Percentiles rank a stretch among this genome's conserved stretches.
Evolutionary conservation across 2,113 vertebrate genomes (phyloP).

Genomic region (Chloropsis cyanopogon): DNA sequence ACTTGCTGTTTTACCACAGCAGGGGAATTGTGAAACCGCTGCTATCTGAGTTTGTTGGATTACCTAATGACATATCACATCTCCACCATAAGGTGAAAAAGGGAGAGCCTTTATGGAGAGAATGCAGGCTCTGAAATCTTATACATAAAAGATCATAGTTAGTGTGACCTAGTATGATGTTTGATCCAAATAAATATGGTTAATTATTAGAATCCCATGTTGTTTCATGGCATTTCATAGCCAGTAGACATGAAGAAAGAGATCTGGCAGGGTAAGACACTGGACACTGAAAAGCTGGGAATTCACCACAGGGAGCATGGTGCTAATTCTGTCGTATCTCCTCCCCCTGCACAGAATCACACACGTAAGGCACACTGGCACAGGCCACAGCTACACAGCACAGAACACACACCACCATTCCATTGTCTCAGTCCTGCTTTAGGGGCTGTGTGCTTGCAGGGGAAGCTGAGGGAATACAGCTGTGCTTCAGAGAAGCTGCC

Average conservation of each 20-base stretch:
- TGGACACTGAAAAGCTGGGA: not conserved
- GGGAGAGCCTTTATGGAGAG: not conserved
- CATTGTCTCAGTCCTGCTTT: fast-evolving
- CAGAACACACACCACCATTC: not conserved
- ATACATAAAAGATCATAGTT: not conserved
- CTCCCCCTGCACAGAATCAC: not conserved
- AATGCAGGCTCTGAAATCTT: not conserved
- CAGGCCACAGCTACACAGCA: not conserved
- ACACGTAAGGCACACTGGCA: not conserved
- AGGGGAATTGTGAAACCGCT: not conserved
- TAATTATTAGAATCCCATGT: not conserved
- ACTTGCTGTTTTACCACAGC: not conserved
- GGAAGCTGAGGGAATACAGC: not conserved
- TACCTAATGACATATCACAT: not conserved
- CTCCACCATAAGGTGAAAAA: not conserved
- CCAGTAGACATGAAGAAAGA: not conserved
- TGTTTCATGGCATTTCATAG: not conserved
- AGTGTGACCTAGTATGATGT: not conserved
- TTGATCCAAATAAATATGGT: not conserved
- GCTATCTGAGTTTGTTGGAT: not conserved
- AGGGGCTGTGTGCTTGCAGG: not conserved
- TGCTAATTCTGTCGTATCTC: not conserved
- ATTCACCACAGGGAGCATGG: not conserved
- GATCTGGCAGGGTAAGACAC: not conserved
- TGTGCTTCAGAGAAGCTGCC: not conserved